Base-by-base conservation (phyloP, 2,113 vertebrate genomes). In the Actenoides hombroni region DNA sequence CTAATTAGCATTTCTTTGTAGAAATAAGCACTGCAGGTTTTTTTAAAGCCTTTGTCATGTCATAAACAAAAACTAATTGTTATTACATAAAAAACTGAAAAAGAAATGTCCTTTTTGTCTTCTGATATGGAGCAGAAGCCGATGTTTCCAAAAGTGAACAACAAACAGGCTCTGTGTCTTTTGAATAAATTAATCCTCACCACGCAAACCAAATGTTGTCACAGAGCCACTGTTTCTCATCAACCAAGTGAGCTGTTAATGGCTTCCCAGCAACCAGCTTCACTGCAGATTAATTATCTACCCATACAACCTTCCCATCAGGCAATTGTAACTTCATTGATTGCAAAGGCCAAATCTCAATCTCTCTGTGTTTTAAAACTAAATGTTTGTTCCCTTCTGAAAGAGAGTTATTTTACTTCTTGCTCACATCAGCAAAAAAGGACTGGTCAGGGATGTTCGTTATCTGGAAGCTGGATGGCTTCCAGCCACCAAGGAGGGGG, bases 141-240 rank as follows among this genome's bases (percentile, higher is more conserved):
- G 86, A 86, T 94, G 44, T 93, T 97, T 93, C 56, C 1, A 17
- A 82, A 92, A 97, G 83, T 56, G 61, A 95, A 74, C 21, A 69
- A 35, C 26, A 94, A 94, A 67, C 71, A 83, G 83, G 35, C 84
- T 90, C 85, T 85, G 74, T 95, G 56, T 93, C 65, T 74, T 96
- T 84, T 46, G 80, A 83, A 42, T 90, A 95, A 94, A 56, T 57
- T 31, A 90, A 77, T 94, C 83, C 53, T 91, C 0, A 1, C 69
- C 87, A 94, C 74, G 68, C 56, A 94, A 90, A 67, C 73, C 75
- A 81, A 93, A 86, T 46, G 83, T 80, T 93, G 90, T 96, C 49
- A 24, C 74, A 95, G 70, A 93, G 60, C 57, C 90, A 92, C 95
- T 86, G 94, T 87, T 97, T 96, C 92, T 90, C 89, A 96, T 96